Evolutionary conservation across 2,888 invertebrate species (phyloP).

Genomic region (Lordiphosa andalusiaca): DNA sequence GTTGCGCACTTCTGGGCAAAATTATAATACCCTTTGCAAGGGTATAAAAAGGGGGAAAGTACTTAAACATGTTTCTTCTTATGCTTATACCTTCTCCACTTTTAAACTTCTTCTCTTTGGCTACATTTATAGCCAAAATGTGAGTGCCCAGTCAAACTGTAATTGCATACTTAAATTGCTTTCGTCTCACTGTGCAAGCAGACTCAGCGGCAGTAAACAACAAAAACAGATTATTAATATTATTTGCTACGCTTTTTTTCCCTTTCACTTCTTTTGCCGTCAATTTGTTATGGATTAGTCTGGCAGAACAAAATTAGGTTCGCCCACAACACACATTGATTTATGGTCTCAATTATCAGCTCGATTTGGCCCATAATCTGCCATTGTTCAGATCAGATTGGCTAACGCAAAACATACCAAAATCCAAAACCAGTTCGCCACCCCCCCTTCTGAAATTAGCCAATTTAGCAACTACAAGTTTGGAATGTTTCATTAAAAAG

Average conservation of each 20-base stretch:
- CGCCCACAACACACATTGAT: constrained; percentile 31
- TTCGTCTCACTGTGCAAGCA: constrained; percentile 1
- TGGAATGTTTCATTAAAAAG: constrained; percentile 3
- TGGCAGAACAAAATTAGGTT: constrained; percentile 10
- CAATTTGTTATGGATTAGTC: constrained; percentile 39
- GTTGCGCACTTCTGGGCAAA: no score
- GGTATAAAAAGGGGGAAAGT: no score
- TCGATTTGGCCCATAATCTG: not conserved
- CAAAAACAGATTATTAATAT: constrained; percentile 44
- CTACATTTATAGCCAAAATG: no score
- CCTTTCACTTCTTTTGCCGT: constrained; percentile 11
- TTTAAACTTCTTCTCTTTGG: no score
- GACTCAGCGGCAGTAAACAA: constrained; percentile 5
- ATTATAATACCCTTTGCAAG: no score
- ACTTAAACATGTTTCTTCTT: no score
- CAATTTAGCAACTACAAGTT: constrained; percentile 4
- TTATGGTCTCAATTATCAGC: constrained; percentile 31
- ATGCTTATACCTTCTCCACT: no score
- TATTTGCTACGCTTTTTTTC: constrained; percentile 24
- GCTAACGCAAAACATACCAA: not conserved
- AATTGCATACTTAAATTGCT: no score
- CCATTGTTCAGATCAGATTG: constrained; percentile 17
- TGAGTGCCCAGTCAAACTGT: no score
- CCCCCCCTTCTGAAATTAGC: not conserved
- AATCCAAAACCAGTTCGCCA: constrained; percentile 2